Evolutionary conservation across 1,140 invertebrate genomes (phyloP).

Genomic region (Aphelinus atriplicis): DNA sequence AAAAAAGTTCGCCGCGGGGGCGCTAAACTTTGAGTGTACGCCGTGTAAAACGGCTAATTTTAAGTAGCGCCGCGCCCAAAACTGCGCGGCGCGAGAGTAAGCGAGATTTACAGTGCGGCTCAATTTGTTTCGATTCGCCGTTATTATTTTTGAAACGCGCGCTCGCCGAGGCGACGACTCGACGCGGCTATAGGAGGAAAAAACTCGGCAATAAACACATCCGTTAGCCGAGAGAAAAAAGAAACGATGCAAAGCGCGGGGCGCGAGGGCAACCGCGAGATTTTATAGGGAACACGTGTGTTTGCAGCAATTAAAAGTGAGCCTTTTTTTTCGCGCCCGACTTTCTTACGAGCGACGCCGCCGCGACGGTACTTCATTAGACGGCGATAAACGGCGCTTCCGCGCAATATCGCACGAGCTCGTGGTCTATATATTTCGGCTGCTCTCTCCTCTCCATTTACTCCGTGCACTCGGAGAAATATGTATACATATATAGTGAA

Average conservation of each 20-base stretch:
- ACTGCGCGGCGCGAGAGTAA: constrained; percentile 3
- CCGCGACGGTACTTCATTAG: constrained; percentile 13
- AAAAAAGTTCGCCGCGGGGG: too few relatives aligned
- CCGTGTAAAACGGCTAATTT: background rate
- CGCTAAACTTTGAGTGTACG: too few relatives aligned
- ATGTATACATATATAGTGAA: too few relatives aligned
- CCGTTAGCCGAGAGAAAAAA: background rate
- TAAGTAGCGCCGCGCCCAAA: background rate
- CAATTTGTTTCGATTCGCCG: constrained; percentile 2
- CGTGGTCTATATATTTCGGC: constrained; percentile 1
- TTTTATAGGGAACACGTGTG: constrained; percentile 15
- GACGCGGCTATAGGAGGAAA: constrained; percentile 6
- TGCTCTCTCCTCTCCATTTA: background rate
- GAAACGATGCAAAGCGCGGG: background rate
- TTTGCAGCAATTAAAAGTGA: constrained; percentile 11
- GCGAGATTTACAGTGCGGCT: constrained; percentile 11
- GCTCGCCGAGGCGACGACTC: background rate
- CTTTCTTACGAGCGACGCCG: background rate
- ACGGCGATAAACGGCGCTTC: constrained; percentile 6
- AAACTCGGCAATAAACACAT: constrained; percentile 13
- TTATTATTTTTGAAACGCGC: constrained; percentile 22
- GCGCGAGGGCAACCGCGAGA: background rate
- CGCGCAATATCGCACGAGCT: constrained; percentile 7
- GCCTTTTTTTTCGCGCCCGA: background rate
- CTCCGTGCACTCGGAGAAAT: too few relatives aligned